Evolutionary conservation across 2,797 vertebrate species (phyloP), one percentile per base, ranked within the genome.

Genomic region (Epinephelus awoara): DNA sequence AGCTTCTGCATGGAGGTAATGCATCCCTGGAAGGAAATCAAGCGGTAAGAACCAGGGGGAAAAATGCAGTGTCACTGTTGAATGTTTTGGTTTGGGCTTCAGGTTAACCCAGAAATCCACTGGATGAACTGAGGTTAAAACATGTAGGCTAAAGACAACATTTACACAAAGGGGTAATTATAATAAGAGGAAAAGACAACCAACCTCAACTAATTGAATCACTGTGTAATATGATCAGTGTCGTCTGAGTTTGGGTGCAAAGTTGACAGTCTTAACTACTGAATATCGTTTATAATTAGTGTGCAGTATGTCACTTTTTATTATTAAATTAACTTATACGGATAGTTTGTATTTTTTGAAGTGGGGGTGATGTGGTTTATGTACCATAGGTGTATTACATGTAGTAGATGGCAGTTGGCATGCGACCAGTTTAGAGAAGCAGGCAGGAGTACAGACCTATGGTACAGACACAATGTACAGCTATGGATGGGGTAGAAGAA

Each of bases 1-100:
- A 90, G 98, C 98, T 85, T 99, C 98, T 89, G 97, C 97, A 19
- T 99, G 98, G 85, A 99, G 97, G 88, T 99, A 99, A 93, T 99
- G 98, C 95, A 99, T 97, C 90, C 98, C 98, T 99, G 90, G 25
- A 63, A 67, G 38, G 54, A 83, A 52, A 86, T 8, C 1, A 17
- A 18, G 2, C 3, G 59, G 82, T 62, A 69, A 59, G 25, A 79
- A 73, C 6, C 18, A 1, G 4, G 4, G 34, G 34, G 6, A 42
- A 23, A 52, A 61, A 1, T 47, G n/a, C 2, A 55, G 3, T 12
- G 65, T 40, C 6, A 34, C 2, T 29, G n/a, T 55, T 49, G 14
- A 21, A 51, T 23, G 11, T 38, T 21, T 63, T 40, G 15, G 62
- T 21, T 63, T 40, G 15, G 62, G 27, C 44, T 54, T 64, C 8